phyloP scores from a whole-genome alignment of 2,797 vertebrate genomes.

The Pipistrellus nathusii region DNA sequence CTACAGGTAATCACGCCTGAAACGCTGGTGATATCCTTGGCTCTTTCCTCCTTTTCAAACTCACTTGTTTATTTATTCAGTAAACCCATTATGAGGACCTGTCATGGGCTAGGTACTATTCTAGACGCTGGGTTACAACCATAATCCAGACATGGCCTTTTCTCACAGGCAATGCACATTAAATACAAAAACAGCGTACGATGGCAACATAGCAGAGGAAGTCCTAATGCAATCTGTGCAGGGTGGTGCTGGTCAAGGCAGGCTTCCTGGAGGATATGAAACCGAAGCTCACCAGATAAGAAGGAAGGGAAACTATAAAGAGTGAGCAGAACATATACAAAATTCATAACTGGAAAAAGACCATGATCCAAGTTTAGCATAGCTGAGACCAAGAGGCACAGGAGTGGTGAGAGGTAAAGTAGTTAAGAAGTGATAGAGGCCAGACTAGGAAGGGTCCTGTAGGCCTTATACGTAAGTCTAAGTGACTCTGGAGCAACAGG shows the following conservation, averaged over 20 bases:
- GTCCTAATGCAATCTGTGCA: background rate
- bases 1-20: background rate
- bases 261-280: constrained; percentile 6
- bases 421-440: background rate
- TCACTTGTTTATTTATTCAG: constrained; percentile 26
- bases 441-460: background rate
- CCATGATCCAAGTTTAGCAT: background rate
- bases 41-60: background rate
- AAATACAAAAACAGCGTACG: background rate
- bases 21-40: background rate
- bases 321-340: background rate
- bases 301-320: background rate
- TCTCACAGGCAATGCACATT: background rate
- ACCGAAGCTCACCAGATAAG: background rate
- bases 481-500: background rate
- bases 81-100: background rate
- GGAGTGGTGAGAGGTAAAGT: background rate
- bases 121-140: background rate
- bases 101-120: background rate
- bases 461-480: background rate
- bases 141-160: background rate
- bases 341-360: background rate
- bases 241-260: background rate
- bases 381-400: background rate
- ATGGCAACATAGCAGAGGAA: background rate